Evolutionary conservation across 2,797 vertebrate species (phyloP).

Genomic region (Enteromius thamalakanensis): DNA sequence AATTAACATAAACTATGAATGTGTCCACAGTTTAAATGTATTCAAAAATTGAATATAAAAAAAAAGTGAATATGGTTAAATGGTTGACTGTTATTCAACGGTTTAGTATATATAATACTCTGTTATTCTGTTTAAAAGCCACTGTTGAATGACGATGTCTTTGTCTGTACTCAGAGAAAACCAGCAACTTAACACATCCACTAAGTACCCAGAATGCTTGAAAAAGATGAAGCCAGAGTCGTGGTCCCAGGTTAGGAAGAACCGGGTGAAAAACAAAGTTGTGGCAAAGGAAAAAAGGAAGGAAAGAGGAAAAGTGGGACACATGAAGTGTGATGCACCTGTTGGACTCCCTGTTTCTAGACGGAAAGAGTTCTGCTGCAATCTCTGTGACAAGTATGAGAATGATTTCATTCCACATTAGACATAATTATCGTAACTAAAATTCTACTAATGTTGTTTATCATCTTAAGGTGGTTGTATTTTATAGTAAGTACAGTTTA

Average conservation of each 20-base stretch:
- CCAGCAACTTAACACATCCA: slow-evolving; percentile 23
- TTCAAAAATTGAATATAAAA: not conserved
- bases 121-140: not conserved
- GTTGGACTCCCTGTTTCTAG: slow-evolving; percentile 45
- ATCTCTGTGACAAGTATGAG: slow-evolving; percentile 71
- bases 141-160: not conserved
- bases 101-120: not conserved
- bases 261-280: slow-evolving; percentile 46
- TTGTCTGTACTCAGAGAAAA: slow-evolving; percentile 36
- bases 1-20: not conserved
- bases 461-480: not conserved
- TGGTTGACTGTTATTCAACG: not conserved
- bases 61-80: not conserved
- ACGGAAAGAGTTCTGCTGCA: slow-evolving; percentile 65
- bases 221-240: slow-evolving; percentile 56
- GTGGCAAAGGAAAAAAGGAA: slow-evolving; percentile 42
- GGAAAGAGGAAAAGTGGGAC: slow-evolving; percentile 30
- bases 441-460: not conserved
- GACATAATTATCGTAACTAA: not conserved
- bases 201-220: slow-evolving; percentile 43
- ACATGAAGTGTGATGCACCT: slow-evolving; percentile 26
- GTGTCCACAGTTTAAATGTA: not conserved
- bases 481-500: not conserved
- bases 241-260: slow-evolving; percentile 48
- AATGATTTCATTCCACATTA: slow-evolving; percentile 4